phyloP scores from a whole-genome alignment of 1,140 invertebrate species.

The Drosophila ogumai region DNA sequence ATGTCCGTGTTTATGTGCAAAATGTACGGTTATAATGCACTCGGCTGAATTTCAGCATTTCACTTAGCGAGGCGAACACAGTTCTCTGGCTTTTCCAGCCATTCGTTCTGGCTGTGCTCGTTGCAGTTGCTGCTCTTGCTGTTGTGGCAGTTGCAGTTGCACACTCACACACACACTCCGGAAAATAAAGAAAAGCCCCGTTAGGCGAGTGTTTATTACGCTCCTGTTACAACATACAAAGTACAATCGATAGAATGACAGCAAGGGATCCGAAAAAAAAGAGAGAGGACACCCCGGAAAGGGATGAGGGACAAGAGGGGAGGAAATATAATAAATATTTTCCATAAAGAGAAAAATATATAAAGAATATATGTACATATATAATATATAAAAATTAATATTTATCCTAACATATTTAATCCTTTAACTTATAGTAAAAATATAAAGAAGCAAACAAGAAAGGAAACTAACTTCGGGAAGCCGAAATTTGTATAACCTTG shows the following conservation, averaged over 20 bases:
- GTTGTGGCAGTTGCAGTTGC: conserved; percentile 55
- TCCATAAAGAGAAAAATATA: background rate
- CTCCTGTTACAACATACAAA: conserved; percentile 82
- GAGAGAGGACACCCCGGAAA: conserved; percentile 6
- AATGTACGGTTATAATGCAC: conserved; percentile 79
- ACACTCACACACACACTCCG: conserved; percentile 37
- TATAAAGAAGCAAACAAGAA: too few relatives aligned
- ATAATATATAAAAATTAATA: background rate
- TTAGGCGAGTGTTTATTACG: conserved; percentile 78
- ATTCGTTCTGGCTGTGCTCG: conserved; percentile 57
- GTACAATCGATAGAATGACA: conserved; percentile 27
- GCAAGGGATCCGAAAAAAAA: background rate
- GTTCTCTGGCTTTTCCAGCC: conserved; percentile 44
- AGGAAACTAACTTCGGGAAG: too few relatives aligned
- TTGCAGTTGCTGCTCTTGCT: conserved; percentile 36
- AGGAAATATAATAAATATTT: background rate
- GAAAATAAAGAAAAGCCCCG: conserved; percentile 67
- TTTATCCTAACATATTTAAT: background rate
- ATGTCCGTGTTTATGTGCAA: conserved; percentile 47
- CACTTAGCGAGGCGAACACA: conserved; percentile 61
- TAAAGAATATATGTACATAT: background rate
- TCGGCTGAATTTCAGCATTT: conserved; percentile 57
- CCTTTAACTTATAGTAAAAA: background rate
- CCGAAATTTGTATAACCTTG: too few relatives aligned
- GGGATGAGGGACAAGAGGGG: background rate